Evolutionary conservation across 23 tunicate genomes (phyloP), one percentile per base, ranked within the genome.

Genomic region (Oikopleura dioica): DNA sequence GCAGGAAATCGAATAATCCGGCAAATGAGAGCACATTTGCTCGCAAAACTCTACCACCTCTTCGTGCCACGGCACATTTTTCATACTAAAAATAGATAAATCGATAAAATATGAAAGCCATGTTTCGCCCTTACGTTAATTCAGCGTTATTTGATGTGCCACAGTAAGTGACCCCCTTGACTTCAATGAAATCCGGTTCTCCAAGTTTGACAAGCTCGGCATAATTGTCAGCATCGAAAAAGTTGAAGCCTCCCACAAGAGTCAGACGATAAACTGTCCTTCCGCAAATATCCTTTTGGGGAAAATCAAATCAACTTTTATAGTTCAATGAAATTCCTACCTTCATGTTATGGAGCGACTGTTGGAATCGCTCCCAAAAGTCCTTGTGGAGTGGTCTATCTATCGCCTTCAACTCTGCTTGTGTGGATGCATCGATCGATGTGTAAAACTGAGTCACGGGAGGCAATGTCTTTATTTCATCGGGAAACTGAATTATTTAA

Each of bases 11-110:
- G 82, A 92, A 68, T 91, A 91, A 32, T 78, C 82, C 4, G 83
- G 82, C 36, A 91, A 51, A 16, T 78, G 1, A 1, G 69, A 69
- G 0, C 82, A 84, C 35, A 91, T 68, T 78, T 72, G 75, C 4
- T 33, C 63, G 9, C 85, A 89, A 80, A 91, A 91, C 37, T 81
- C 51, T 50, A 91, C 38, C 24, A 91, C 92, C 76, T 91, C 92
- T 37, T 91, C 97, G 69, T 91, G 97, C 97, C 97, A 91, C 29
- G 97, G 97, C 0, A 91, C 97, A 76, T 91, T 91, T 69, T 85
- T 81, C 78, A 91, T 76, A 28, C 92, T 91, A 44, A 44, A 44
- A 44, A 5, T 9, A 44, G 55, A 44, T 44, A n/a, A n/a, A n/a
- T n/a, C n/a, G n/a, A n/a, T n/a, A n/a, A n/a, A n/a, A n/a, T n/a